Conservation (phyloP, 2,797 vertebrate genomes). For the Enteromius paludinosus region DNA sequence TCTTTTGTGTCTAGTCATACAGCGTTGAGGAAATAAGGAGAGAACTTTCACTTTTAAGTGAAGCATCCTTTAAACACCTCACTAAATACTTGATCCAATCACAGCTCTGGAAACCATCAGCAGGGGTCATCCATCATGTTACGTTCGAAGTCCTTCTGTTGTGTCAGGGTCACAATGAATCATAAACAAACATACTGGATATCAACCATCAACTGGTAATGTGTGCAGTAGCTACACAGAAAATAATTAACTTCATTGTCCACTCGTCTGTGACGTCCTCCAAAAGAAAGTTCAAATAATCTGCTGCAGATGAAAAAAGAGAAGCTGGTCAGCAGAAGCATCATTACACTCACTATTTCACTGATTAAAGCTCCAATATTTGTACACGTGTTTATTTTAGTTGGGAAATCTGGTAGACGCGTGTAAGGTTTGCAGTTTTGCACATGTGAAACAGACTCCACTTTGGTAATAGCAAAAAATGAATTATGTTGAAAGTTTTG, state of each 20-base stretch:
- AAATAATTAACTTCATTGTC: conserved; percentile 37
- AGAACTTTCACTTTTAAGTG: not conserved
- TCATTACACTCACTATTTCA: conserved; percentile 29
- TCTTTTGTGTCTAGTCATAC: not conserved
- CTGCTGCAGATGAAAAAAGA: conserved; percentile 31
- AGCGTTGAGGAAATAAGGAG: not conserved
- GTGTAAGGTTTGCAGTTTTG: conserved; percentile 45
- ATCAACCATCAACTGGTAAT: conserved; percentile 26
- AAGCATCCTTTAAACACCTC: not conserved
- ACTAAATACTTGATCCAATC: conserved; percentile 36
- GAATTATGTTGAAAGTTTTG: not conserved
- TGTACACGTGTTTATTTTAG: conserved; percentile 51
- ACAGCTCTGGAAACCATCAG: conserved; percentile 45
- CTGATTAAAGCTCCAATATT: conserved; percentile 43
- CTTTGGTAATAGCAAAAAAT: not conserved
- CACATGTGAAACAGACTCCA: conserved; percentile 47
- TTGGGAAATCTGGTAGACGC: conserved; percentile 11
- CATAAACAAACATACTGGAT: conserved; percentile 35
- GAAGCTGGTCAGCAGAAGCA: conserved; percentile 22
- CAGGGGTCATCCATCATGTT: conserved; percentile 26
- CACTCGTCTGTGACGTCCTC: not conserved
- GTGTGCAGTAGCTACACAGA: conserved; percentile 34
- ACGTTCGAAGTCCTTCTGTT: conserved; percentile 33
- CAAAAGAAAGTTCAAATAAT: not conserved
- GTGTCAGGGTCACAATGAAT: conserved; percentile 31